phyloP scores from a whole-genome alignment of 2,888 invertebrate genomes.

The Oxycera nigricornis region DNA sequence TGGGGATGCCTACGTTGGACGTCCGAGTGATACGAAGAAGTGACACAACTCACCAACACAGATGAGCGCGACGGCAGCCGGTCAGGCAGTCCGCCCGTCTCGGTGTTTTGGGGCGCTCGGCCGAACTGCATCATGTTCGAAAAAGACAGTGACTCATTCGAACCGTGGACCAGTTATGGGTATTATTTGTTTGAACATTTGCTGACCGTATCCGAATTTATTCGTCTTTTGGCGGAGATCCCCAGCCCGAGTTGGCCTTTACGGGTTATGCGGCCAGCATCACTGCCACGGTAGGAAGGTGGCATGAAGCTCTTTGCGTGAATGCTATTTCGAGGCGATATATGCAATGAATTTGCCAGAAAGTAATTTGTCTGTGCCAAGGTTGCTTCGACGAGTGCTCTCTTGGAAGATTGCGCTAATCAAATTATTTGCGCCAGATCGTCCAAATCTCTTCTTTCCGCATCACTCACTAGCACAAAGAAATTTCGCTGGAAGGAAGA shows the following conservation, averaged over 20 bases:
- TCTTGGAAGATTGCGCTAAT: background rate
- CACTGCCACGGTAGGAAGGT: constrained; percentile 35
- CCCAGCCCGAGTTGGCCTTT: background rate
- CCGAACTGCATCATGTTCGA: constrained; percentile 28
- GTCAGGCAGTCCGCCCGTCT: background rate
- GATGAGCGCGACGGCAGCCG: background rate
- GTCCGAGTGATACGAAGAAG: background rate
- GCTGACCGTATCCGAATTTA: background rate
- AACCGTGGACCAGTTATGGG: constrained; percentile 41
- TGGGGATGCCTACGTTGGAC: constrained; percentile 15
- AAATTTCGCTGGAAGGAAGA: background rate
- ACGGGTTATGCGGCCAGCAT: background rate
- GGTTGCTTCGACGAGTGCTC: background rate
- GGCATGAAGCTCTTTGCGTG: background rate
- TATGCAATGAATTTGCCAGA: background rate
- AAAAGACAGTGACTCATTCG: constrained; percentile 44
- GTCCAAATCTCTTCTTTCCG: background rate
- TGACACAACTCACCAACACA: constrained; percentile 35
- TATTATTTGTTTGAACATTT: constrained; percentile 30
- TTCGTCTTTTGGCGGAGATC: too few relatives aligned
- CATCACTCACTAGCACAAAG: background rate
- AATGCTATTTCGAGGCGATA: constrained; percentile 1
- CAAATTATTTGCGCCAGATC: background rate
- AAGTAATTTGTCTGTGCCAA: background rate
- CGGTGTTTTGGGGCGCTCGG: background rate